Percentiles rank a stretch among this genome's conserved stretches.
Evolutionary conservation across 2,888 invertebrate genomes (phyloP).

Genomic region (Acanthopleura granulata): DNA sequence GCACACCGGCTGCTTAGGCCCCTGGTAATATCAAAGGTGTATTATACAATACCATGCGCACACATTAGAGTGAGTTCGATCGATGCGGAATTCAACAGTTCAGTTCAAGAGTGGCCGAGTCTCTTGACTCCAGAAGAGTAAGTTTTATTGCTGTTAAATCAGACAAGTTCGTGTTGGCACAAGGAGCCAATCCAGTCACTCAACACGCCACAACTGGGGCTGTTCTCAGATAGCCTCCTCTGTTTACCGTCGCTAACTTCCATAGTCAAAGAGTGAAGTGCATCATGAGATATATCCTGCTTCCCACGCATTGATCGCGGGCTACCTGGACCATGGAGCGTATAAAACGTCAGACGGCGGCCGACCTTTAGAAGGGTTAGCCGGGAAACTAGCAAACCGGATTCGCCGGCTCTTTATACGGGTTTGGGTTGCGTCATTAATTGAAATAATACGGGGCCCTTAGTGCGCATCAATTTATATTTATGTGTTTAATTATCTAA

Average conservation of each 20-base stretch:
- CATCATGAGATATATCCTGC: background rate
- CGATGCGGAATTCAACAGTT: no score
- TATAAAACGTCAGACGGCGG: background rate
- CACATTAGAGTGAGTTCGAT: no score
- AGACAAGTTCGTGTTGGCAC: background rate
- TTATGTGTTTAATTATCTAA: background rate
- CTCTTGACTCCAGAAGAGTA: background rate
- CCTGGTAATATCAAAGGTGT: no score
- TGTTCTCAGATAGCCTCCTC: background rate
- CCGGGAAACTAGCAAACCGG: background rate
- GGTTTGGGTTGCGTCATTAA: background rate
- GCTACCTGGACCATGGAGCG: background rate
- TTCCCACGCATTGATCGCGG: background rate
- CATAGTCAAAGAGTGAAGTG: background rate
- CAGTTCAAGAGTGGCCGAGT: no score
- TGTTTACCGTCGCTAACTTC: constrained; percentile 4
- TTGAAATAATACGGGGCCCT: background rate
- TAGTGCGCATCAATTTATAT: constrained; percentile 5
- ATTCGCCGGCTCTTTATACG: background rate
- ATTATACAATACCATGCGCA: no score
- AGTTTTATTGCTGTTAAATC: background rate
- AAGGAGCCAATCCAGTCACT: background rate
- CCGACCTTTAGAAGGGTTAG: background rate
- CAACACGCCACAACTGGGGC: background rate
- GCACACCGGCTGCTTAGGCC: no score